phyloP scores from a whole-genome alignment of 2,888 invertebrate genomes.

The Hermaeophaga mercurialis region DNA sequence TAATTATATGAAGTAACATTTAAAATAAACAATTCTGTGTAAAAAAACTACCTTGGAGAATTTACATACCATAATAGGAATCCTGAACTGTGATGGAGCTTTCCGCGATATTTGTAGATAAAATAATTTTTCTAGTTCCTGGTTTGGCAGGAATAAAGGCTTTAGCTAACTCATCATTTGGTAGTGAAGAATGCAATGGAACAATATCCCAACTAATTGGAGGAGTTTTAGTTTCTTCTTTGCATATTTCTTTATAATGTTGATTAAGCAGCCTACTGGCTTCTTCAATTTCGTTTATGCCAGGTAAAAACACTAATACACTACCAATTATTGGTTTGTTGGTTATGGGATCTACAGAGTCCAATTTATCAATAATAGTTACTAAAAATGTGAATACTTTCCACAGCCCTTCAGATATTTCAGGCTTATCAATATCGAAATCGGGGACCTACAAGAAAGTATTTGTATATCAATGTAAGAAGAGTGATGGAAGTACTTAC shows the following conservation, averaged over 20 bases:
- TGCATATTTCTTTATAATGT: neutral
- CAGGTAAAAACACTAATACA: constrained; percentile 89
- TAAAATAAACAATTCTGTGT: no score
- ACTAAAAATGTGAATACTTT: constrained; percentile 60
- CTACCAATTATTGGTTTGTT: constrained; percentile 59
- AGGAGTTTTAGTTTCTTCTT: neutral
- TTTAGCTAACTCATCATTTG: constrained; percentile 67
- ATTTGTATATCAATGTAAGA: neutral
- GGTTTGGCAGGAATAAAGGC: constrained; percentile 67
- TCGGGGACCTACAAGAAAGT: constrained; percentile 60
- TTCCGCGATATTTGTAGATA: constrained; percentile 91
- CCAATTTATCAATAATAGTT: constrained; percentile 69
- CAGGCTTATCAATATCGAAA: constrained; percentile 63
- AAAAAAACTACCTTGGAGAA: no score
- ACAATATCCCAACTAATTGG: constrained; percentile 51
- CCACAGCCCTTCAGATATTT: constrained; percentile 52
- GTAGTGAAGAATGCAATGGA: constrained; percentile 69
- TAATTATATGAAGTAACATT: no score
- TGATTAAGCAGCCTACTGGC: constrained; percentile 59
- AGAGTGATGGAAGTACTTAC: neutral
- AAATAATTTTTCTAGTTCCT: constrained; percentile 79
- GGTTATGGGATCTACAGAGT: constrained; percentile 51
- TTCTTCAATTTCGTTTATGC: constrained; percentile 82
- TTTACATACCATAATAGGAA: constrained; percentile 75
- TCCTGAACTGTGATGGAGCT: constrained; percentile 91